These are phyloP conservation scores for Crypturellus undulatus DNA, from an alignment of 2,113 vertebrate species.

Conservation along the genomic window DNA sequence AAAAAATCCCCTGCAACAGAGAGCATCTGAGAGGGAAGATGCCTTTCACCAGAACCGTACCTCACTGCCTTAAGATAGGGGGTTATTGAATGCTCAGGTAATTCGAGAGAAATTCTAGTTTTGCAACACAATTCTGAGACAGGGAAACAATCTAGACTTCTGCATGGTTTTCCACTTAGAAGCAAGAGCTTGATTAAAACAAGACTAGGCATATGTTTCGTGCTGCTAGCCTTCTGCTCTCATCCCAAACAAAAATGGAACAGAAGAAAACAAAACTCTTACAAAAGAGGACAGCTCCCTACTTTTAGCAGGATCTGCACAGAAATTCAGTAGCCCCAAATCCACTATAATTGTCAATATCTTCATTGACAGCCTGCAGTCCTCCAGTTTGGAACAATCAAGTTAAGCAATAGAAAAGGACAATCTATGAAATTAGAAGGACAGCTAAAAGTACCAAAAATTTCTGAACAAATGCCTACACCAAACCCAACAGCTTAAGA, in stretches of 20 bases:
- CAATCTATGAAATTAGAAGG: neutral
- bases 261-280: neutral
- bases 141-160: neutral
- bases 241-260: neutral
- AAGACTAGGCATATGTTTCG: neutral
- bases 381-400: neutral
- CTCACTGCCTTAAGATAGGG: neutral
- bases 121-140: neutral
- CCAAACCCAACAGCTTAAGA: neutral
- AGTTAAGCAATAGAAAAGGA: neutral
- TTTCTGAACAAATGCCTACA: neutral
- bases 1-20: slow-evolving; percentile 44
- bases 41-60: neutral
- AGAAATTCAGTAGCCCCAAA: neutral
- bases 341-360: neutral
- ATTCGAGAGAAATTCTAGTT: slow-evolving; percentile 22
- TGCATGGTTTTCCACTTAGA: neutral
- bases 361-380: neutral
- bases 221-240: neutral
- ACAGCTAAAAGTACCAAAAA: neutral
- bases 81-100: neutral
- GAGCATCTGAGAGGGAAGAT: neutral
- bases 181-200: neutral
- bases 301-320: neutral
- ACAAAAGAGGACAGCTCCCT: neutral